phyloP scores from a whole-genome alignment of 2,797 vertebrate genomes.

The Spinibarbus caldwelli region DNA sequence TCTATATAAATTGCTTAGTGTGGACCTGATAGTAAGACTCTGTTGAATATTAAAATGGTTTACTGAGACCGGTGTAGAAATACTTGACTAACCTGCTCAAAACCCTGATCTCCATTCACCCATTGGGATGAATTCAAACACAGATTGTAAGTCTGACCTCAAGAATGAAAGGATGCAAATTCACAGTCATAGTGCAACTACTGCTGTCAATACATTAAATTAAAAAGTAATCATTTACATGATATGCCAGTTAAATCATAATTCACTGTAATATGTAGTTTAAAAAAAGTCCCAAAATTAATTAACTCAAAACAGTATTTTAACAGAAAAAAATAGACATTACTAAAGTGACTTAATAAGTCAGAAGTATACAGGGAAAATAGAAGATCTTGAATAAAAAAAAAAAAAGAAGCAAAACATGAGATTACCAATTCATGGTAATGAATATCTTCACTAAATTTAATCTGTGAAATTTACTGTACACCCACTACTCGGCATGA shows the following conservation, averaged over 20 bases:
- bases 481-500: background rate
- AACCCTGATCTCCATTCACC: background rate
- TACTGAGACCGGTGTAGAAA: background rate
- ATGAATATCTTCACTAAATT: background rate
- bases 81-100: background rate
- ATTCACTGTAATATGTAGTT: background rate
- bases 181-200: background rate
- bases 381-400: background rate
- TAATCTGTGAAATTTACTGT: background rate
- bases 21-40: slow-evolving; percentile 31
- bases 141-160: background rate
- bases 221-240: too few species aligned
- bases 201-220: background rate
- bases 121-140: background rate
- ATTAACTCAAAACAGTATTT: background rate
- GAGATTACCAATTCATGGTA: background rate
- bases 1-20: slow-evolving; percentile 49
- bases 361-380: background rate
- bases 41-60: slow-evolving; percentile 6
- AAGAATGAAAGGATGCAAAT: background rate
- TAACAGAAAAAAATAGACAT: background rate
- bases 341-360: background rate
- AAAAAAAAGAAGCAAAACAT: background rate
- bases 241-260: background rate
- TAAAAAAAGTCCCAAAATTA: background rate